Evolutionary conservation across 1,140 invertebrate genomes (phyloP).

Genomic region (Plectus sambesii): DNA sequence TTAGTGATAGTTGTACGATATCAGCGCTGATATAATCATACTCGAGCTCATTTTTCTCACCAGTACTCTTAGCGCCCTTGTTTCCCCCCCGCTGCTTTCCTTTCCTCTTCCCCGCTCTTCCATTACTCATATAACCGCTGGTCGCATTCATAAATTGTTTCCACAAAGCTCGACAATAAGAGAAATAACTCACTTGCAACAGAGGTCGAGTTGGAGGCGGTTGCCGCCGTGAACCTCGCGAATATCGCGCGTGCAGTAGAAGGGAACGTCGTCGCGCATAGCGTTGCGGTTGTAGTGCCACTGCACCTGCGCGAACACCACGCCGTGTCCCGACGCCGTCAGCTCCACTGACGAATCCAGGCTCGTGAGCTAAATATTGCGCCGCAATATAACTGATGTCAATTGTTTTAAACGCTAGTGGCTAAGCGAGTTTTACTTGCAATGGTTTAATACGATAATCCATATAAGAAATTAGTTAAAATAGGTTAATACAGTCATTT

Average conservation of each 20-base stretch:
- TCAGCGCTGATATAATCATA: too few relatives aligned
- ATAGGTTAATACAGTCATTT: too few relatives aligned
- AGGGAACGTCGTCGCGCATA: slow-evolving; percentile 36
- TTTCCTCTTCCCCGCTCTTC: too few relatives aligned
- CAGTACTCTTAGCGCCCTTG: too few relatives aligned
- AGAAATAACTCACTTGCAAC: slow-evolving; percentile 42
- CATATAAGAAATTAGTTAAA: too few relatives aligned
- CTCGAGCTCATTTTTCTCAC: too few relatives aligned
- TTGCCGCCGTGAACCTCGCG: slow-evolving; percentile 37
- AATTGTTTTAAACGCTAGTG: background rate
- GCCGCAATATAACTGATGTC: background rate
- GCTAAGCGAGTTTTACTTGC: too few relatives aligned
- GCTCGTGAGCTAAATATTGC: slow-evolving; percentile 34
- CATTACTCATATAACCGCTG: too few relatives aligned
- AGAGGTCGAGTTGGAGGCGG: slow-evolving; percentile 37
- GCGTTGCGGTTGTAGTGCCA: slow-evolving; percentile 38
- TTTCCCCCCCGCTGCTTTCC: too few relatives aligned
- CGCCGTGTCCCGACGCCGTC: slow-evolving; percentile 30
- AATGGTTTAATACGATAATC: too few relatives aligned
- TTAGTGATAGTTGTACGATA: too few relatives aligned
- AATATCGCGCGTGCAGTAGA: slow-evolving; percentile 39
- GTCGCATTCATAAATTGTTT: too few relatives aligned
- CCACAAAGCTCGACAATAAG: background rate
- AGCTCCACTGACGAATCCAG: slow-evolving; percentile 32
- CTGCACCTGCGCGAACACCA: slow-evolving; percentile 42